phyloP scores from a whole-genome alignment of 2,888 invertebrate species.

The Lasioglossum marginatum region DNA sequence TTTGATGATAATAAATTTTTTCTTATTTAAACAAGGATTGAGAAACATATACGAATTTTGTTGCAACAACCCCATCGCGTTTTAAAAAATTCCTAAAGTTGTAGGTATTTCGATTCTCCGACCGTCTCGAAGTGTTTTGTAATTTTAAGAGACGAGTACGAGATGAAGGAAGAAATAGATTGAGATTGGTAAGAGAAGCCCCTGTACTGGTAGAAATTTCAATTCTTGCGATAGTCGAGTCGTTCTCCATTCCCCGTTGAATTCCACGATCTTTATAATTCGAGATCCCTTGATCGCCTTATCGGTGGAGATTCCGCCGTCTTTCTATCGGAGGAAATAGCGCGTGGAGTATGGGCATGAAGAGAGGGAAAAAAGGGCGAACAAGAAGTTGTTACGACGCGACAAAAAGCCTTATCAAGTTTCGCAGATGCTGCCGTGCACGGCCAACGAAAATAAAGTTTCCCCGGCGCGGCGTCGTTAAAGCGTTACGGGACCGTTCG shows the following conservation, averaged over 20 bases:
- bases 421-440: conserved; percentile 2
- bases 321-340: background rate
- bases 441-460: conserved; percentile 18
- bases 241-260: background rate
- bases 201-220: background rate
- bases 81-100: background rate
- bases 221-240: background rate
- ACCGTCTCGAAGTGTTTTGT: no score
- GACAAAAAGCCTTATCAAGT: conserved; percentile 39
- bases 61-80: background rate
- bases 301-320: conserved; percentile 9
- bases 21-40: no score
- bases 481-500: conserved; percentile 5
- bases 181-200: no score
- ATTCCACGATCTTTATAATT: background rate
- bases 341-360: background rate
- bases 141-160: background rate
- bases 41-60: background rate
- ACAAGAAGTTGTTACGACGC: conserved; percentile 5
- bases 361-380: background rate
- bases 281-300: conserved; percentile 27
- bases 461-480: background rate
- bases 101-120: background rate
- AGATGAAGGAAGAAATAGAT: background rate
- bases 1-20: no score